phyloP scores from a whole-genome alignment of 2,113 vertebrate genomes.

The Morone chrysops region DNA sequence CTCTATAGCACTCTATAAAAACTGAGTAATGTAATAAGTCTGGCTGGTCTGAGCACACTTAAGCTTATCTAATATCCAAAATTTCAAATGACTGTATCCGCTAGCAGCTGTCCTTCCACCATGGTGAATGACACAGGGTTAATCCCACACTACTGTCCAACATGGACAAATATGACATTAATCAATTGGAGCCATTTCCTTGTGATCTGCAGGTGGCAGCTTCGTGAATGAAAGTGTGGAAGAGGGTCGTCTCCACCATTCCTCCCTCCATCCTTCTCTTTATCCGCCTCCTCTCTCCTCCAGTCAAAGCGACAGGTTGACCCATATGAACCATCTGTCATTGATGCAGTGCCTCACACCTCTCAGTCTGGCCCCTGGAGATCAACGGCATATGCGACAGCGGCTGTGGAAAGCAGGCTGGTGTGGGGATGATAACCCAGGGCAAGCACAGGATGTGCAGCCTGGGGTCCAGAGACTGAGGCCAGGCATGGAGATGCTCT shows the following conservation, averaged over 20 bases:
- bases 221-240: slow-evolving; percentile 59
- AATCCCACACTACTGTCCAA: slow-evolving; percentile 42
- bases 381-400: slow-evolving; percentile 65
- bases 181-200: slow-evolving; percentile 38
- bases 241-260: slow-evolving; percentile 34
- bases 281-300: slow-evolving; percentile 42
- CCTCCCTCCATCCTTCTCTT: slow-evolving; percentile 36
- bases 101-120: slow-evolving; percentile 5
- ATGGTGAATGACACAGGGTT: slow-evolving; percentile 1
- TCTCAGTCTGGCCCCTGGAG: slow-evolving; percentile 60
- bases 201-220: slow-evolving; percentile 42
- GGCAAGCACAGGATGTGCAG: slow-evolving; percentile 15
- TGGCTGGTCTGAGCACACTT: slow-evolving; percentile 6
- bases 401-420: slow-evolving; percentile 47
- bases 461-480: not conserved
- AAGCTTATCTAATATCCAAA: slow-evolving; percentile 35
- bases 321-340: slow-evolving; percentile 80
- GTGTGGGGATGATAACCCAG: slow-evolving; percentile 44
- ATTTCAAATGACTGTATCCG: slow-evolving; percentile 25
- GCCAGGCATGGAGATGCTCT: not conserved
- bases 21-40: slow-evolving; percentile 40
- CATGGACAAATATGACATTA: slow-evolving; percentile 33
- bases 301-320: slow-evolving; percentile 69
- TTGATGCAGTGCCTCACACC: slow-evolving; percentile 59
- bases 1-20: slow-evolving; percentile 12